These are phyloP conservation scores for Helarctos malayanus DNA, from an alignment of 2,797 vertebrate species.

Conservation along the genomic window DNA sequence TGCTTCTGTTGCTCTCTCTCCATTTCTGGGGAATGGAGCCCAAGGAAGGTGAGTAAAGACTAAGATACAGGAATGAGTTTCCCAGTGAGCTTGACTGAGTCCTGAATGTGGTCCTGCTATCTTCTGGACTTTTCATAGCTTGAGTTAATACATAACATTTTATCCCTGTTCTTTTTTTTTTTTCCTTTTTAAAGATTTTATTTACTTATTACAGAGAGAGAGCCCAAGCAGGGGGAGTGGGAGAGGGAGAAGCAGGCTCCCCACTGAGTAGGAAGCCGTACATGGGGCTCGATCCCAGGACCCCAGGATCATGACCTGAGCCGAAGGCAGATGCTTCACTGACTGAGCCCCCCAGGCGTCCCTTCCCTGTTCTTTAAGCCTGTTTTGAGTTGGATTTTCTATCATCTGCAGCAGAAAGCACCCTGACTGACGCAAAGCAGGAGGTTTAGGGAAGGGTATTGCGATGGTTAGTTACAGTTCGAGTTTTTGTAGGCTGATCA, in stretches of 20 bases:
- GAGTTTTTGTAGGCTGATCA: background rate
- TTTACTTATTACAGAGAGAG: too few relatives aligned
- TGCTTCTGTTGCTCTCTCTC: background rate
- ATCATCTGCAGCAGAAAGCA: background rate
- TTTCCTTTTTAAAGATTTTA: too few relatives aligned
- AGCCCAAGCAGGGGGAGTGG: too few relatives aligned
- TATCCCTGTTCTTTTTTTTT: too few relatives aligned
- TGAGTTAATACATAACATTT: background rate
- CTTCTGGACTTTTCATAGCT: background rate
- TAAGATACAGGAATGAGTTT: background rate
- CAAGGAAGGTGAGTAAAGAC: background rate
- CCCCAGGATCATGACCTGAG: too few relatives aligned
- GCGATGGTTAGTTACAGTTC: background rate
- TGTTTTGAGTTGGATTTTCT: background rate
- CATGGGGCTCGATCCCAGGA: too few relatives aligned
- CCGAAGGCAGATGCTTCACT: too few relatives aligned
- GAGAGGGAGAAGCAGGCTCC: too few relatives aligned
- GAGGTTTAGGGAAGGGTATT: background rate
- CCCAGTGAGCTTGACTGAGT: background rate
- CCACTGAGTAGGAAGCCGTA: too few relatives aligned
- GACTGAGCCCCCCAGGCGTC: too few relatives aligned
- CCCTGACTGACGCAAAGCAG: background rate
- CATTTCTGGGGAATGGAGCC: background rate
- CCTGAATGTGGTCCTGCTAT: background rate
- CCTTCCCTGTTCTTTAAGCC: too few relatives aligned